Evolutionary conservation across 2,888 invertebrate species (phyloP), one percentile per base, ranked within the genome.

Genomic region (Rapana venosa): DNA sequence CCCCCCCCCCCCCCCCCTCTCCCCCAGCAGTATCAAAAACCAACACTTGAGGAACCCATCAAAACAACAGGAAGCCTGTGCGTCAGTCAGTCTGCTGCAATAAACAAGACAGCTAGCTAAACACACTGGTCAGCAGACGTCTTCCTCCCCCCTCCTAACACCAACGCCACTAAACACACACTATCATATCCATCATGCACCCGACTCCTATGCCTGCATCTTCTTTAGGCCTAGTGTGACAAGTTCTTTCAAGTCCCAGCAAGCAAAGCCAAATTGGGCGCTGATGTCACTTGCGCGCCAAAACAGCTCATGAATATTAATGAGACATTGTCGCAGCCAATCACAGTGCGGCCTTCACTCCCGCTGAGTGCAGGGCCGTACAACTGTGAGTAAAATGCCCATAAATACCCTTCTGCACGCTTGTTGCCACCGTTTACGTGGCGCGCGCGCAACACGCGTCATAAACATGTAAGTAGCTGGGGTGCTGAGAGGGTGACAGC

Each of bases 281-380:
- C 83, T 83, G 83, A 83, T 83, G 83, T 83, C 83, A 83, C 26
- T 6, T 20, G 36, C 36, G 47, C 83, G 83, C 47, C 47, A 36
- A 83, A 83, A 83, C 13, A 1, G 32, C 83, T 36, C 47, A 83
- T 83, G 83, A 83, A 83, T 83, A 81, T 36, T 36, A 36, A 83
- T 83, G 83, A 83, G 35, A 13, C 1, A 30, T 22, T 35, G 79
- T 26, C n/a, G 30, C 74, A n/a, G 74, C 74, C n/a, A 74, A 74
- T 74, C 22, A 74, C n/a, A n/a, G 2, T 4, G 22, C 11, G 11
- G 74, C n/a, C 47, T 47, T 47, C 47, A 8, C 47, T 47, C 47
- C 47, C 47, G 47, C 47, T 8, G 8, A 47, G 47, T 47, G 47
- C 47, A 47, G 17, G 61, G 11, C 17, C 13, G 61, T 17, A 17